Evolutionary conservation across 2,113 vertebrate genomes (phyloP), one percentile per base, ranked within the genome.

Genomic region (Oncorhynchus nerka): DNA sequence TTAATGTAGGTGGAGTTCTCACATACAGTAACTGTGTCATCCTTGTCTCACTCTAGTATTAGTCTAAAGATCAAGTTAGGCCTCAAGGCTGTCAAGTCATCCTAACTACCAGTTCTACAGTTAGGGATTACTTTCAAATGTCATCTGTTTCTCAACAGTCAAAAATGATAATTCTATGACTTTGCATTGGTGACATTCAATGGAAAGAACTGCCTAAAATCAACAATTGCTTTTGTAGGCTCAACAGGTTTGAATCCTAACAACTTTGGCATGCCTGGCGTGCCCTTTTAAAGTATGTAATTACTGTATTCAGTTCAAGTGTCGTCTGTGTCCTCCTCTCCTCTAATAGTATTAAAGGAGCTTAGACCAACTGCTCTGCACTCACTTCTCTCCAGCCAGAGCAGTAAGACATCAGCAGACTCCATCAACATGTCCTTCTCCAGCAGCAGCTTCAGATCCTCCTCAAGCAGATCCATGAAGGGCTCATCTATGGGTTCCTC

Each of bases 311-410:
- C 3, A 26, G 16, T 64, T 11, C 6, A 9, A 64, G 59, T n/a
- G 7, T 62, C 1, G 19, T 22, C 59, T n/a, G 8, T n/a, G n/a
- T n/a, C 55, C 55, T 57, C 19, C 55, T 57, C 55, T 68, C 19
- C 6, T 20, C 6, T 11, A n/a, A 45, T 7, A 39, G 30, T 22
- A 80, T 85, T 82, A 78, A 82, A 85, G 76, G 34, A 70, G 22
- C 8, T 26, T 11, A 13, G 15, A 51, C 30, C 66, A 2, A 12
- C 34, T n/a, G 2, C 39, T 80, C 73, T 28, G 20, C 78, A 73
- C 72, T 78, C 66, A 68, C 62, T 79, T 51, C 68, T 70, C 72
- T 69, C 22, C 70, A 66, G 73, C 71, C 61, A 69, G 61, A 71
- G 76, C 55, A 71, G 28, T 70, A 65, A 12, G 75, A 71, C 57